Evolutionary conservation across 2,888 invertebrate species (phyloP).

Genomic region (Desoria tigrina): DNA sequence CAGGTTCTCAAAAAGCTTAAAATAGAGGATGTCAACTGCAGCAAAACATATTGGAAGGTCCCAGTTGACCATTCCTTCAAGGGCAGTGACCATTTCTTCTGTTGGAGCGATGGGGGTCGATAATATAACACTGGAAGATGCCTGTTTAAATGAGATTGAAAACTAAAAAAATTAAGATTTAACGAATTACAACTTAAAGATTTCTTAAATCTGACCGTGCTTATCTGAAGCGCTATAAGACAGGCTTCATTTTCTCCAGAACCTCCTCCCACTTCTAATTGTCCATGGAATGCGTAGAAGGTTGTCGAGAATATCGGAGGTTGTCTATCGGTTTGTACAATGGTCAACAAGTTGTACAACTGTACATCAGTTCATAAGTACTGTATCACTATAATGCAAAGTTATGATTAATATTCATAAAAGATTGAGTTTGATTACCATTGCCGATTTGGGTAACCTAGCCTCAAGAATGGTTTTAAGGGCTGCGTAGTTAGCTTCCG

Average conservation of each 20-base stretch:
- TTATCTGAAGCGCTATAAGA: not conserved
- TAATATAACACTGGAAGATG: too few species aligned
- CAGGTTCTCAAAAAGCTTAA: not conserved
- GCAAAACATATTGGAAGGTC: not conserved
- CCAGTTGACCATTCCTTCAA: conserved; percentile 10
- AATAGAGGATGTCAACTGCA: not conserved
- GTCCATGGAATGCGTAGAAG: conserved; percentile 1
- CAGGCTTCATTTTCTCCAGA: conserved; percentile 1
- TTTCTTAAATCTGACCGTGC: not conserved
- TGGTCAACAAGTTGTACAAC: not conserved
- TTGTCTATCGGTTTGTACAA: not conserved
- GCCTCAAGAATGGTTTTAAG: too few species aligned
- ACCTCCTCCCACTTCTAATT: not conserved
- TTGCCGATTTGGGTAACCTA: too few species aligned
- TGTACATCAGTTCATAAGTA: too few species aligned
- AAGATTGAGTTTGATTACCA: too few species aligned
- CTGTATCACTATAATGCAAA: too few species aligned
- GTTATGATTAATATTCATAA: too few species aligned
- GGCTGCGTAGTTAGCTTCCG: too few species aligned
- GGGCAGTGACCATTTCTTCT: not conserved
- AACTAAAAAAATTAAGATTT: too few species aligned
- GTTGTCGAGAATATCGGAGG: not conserved
- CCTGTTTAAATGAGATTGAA: too few species aligned
- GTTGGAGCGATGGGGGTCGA: not conserved
- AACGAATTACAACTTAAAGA: too few species aligned